Conservation (phyloP, 2,797 vertebrate species). For the Pipistrellus nathusii region DNA sequence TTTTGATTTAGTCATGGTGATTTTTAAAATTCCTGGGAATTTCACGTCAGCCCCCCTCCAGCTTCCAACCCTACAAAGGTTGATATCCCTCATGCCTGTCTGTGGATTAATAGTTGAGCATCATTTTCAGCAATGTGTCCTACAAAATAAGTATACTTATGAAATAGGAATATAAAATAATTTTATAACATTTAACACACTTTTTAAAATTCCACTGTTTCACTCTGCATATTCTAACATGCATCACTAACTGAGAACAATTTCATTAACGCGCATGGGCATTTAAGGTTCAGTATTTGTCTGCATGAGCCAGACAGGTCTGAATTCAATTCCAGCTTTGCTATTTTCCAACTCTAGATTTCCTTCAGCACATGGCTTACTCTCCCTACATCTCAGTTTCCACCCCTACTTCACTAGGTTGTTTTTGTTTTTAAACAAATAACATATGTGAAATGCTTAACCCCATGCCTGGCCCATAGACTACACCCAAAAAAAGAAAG, state of each 20-base stretch:
- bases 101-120: background rate
- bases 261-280: background rate
- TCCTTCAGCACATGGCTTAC: background rate
- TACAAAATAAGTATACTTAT: background rate
- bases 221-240: background rate
- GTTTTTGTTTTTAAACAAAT: background rate
- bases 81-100: background rate
- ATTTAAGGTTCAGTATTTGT: background rate
- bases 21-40: conserved; percentile 18
- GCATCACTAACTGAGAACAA: background rate
- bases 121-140: background rate
- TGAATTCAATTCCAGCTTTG: background rate
- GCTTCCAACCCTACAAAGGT: background rate
- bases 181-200: background rate
- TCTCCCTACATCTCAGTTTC: background rate
- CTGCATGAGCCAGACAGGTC: background rate
- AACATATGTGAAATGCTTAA: background rate
- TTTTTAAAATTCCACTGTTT: background rate
- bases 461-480: background rate
- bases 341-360: background rate
- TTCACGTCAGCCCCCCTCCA: background rate
- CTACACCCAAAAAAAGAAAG: background rate
- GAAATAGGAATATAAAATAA: conserved; percentile 5
- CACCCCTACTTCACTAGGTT: background rate
- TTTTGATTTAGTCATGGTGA: background rate